These are phyloP conservation scores for Phaethon lepturus DNA, from an alignment of 2,113 vertebrate genomes.

Conservation along the genomic window DNA sequence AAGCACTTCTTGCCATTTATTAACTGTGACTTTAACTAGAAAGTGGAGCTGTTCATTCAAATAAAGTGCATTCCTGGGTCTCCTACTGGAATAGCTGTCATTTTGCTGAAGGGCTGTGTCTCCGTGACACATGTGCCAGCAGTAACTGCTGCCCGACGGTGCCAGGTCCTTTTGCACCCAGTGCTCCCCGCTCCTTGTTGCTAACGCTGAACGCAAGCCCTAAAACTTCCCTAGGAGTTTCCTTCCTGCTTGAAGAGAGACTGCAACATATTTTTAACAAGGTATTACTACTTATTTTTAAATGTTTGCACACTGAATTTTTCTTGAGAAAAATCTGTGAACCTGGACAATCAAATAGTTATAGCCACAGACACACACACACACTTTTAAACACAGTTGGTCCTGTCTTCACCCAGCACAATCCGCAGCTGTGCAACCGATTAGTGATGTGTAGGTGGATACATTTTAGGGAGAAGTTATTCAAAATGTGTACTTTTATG, in stretches of 20 bases:
- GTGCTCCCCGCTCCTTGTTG: neutral
- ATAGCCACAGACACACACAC: neutral
- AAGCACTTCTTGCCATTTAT: slow-evolving; percentile 65
- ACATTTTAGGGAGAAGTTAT: neutral
- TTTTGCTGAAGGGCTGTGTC: slow-evolving; percentile 11
- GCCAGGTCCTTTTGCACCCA: neutral
- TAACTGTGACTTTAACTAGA: slow-evolving; percentile 67
- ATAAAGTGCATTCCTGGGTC: slow-evolving; percentile 46
- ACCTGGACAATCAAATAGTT: neutral
- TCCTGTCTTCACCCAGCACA: neutral
- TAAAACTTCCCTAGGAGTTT: neutral
- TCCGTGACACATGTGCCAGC: neutral
- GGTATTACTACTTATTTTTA: neutral
- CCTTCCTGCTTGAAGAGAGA: neutral
- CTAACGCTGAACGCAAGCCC: neutral
- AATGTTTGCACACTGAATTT: neutral
- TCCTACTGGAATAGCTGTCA: slow-evolving; percentile 56
- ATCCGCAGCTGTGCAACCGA: neutral
- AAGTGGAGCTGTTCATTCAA: slow-evolving; percentile 50
- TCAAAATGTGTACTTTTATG: neutral
- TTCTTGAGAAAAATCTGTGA: neutral
- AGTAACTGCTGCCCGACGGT: neutral
- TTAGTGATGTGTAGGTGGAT: neutral
- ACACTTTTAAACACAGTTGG: neutral
- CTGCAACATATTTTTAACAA: neutral